These are phyloP conservation scores for Panurus biarmicus DNA, from an alignment of 2,113 vertebrate genomes.

Conservation along the genomic window DNA sequence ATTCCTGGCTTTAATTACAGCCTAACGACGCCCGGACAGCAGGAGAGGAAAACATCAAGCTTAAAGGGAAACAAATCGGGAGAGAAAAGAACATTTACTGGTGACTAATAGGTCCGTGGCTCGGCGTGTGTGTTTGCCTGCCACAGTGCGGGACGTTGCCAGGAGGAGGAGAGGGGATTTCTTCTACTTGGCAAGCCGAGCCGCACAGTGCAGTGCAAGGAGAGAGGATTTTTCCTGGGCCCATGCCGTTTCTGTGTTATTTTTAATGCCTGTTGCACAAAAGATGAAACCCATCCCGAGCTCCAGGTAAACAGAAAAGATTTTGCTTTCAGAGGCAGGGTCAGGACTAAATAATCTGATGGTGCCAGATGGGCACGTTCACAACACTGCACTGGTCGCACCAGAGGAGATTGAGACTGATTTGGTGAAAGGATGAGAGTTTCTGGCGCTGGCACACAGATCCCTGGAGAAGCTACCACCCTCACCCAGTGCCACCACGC, in stretches of 20 bases:
- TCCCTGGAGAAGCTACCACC: rapidly evolving
- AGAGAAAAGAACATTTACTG: slow-evolving; percentile 40
- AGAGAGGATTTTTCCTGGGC: background rate
- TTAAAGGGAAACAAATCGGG: background rate
- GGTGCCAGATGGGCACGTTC: background rate
- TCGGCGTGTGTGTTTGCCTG: background rate
- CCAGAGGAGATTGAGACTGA: background rate
- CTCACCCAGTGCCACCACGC: rapidly evolving
- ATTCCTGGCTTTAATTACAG: slow-evolving; percentile 41
- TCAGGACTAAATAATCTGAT: rapidly evolving
- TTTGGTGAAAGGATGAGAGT: background rate
- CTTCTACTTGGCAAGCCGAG: background rate
- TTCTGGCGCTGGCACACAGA: background rate
- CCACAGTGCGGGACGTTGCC: background rate
- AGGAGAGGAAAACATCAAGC: slow-evolving; percentile 34
- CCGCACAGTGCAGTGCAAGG: rapidly evolving
- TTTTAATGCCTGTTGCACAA: background rate
- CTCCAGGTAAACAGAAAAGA: background rate
- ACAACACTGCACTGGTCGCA: background rate
- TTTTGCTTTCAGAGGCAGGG: background rate
- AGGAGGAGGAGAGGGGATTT: slow-evolving; percentile 6
- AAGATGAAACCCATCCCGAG: background rate
- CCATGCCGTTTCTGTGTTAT: background rate
- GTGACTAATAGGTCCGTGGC: slow-evolving; percentile 5
- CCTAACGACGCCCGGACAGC: slow-evolving; percentile 29